Evolutionary conservation across 2,888 invertebrate species (phyloP).

Genomic region (Agrotis clavis): DNA sequence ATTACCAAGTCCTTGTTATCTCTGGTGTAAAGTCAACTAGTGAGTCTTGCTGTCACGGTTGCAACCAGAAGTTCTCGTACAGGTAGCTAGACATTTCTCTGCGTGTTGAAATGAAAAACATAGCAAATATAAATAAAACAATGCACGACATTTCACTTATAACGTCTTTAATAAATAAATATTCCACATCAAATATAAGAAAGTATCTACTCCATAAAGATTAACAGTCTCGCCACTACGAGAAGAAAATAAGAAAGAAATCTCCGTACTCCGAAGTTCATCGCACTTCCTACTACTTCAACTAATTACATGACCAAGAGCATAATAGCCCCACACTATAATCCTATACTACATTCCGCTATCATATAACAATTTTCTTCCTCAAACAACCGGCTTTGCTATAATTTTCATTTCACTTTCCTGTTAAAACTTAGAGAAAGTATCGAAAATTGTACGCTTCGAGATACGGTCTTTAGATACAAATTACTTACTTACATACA

Average conservation of each 20-base stretch:
- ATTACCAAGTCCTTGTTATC: too few species aligned
- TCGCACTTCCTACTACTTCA: slow-evolving; percentile 34
- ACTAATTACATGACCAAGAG: slow-evolving; percentile 30
- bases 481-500: slow-evolving; percentile 56
- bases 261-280: slow-evolving; percentile 16
- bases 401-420: slow-evolving; percentile 70
- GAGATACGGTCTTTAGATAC: slow-evolving; percentile 61
- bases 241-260: slow-evolving; percentile 17
- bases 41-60: too few species aligned
- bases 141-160: background rate
- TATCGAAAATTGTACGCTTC: slow-evolving; percentile 66
- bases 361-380: slow-evolving; percentile 60
- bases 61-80: too few species aligned
- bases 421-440: slow-evolving; percentile 69
- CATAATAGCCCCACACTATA: slow-evolving; percentile 32
- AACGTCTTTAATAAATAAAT: background rate
- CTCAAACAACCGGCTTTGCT: slow-evolving; percentile 37
- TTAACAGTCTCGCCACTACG: background rate
- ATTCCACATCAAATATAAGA: background rate
- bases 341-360: slow-evolving; percentile 18
- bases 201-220: background rate
- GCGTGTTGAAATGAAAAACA: background rate
- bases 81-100: too few species aligned
- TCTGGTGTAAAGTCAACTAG: too few species aligned
- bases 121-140: background rate